Conservation (phyloP, 2,113 vertebrate species). For the Xiphophorus couchianus region DNA sequence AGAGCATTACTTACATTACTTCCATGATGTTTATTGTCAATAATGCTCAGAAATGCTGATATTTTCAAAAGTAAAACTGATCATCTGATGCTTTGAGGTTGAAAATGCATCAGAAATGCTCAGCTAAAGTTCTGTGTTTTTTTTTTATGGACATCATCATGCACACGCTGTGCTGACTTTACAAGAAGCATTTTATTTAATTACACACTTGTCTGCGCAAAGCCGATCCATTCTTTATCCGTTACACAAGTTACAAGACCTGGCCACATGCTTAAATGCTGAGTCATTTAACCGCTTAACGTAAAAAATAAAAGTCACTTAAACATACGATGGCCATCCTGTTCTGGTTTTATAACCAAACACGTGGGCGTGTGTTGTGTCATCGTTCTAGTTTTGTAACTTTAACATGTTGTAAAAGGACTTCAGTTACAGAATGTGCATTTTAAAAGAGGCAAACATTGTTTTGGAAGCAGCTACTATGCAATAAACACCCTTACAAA, state of each 20-base stretch:
- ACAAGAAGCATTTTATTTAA: neutral
- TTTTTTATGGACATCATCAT: neutral
- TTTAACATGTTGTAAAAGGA: neutral
- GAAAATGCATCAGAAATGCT: neutral
- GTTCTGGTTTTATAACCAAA: constrained; percentile 4
- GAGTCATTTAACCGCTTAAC: neutral
- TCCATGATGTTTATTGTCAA: neutral
- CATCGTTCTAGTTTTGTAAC: neutral
- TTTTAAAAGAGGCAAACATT: neutral
- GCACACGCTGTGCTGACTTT: neutral
- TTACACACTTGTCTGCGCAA: neutral
- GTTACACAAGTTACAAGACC: neutral
- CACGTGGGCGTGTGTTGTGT: neutral
- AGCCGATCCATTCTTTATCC: neutral
- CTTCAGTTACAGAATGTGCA: neutral
- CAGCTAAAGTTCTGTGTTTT: neutral
- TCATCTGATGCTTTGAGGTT: neutral
- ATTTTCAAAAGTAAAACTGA: neutral
- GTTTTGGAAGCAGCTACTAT: too few species aligned
- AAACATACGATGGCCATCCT: neutral
- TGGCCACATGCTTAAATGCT: neutral
- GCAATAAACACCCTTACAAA: too few species aligned
- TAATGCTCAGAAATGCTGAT: neutral
- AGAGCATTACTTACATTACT: neutral
- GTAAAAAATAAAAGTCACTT: neutral